Evolutionary conservation across 1,140 invertebrate species (phyloP).

Genomic region (Megathymus violae): DNA sequence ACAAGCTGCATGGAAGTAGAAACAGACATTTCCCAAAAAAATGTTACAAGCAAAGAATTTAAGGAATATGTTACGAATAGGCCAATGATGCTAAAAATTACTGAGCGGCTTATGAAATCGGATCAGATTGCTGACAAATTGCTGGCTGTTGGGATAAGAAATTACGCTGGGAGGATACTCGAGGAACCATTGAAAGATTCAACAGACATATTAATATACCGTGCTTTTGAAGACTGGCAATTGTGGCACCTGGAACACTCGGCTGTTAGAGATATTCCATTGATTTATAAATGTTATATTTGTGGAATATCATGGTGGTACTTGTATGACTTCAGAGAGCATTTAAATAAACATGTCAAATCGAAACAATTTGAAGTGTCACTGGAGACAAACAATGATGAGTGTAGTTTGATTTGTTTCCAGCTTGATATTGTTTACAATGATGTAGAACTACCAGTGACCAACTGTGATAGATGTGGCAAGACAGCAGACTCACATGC

Average conservation of each 20-base stretch:
- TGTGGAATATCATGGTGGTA: slow-evolving; percentile 47
- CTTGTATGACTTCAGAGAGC: slow-evolving; percentile 40
- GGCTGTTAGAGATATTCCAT: slow-evolving; percentile 20
- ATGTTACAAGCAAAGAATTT: slow-evolving; percentile 15
- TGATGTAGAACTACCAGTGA: not conserved
- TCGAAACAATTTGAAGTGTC: slow-evolving; percentile 1
- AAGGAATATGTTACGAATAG: slow-evolving; percentile 2
- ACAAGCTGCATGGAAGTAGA: too few relatives aligned
- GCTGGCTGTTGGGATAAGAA: slow-evolving; percentile 22
- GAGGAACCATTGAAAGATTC: not conserved
- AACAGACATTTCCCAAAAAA: not conserved
- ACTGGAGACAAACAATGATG: slow-evolving; percentile 19
- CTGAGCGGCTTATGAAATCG: not conserved
- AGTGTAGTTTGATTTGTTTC: slow-evolving; percentile 35
- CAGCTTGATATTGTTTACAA: not conserved
- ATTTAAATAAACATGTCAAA: slow-evolving; percentile 32
- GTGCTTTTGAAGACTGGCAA: slow-evolving; percentile 31
- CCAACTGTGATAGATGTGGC: slow-evolving; percentile 39
- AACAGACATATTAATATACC: slow-evolving; percentile 18
- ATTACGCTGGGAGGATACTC: slow-evolving; percentile 15
- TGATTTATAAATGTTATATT: slow-evolving; percentile 49
- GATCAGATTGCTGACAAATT: slow-evolving; percentile 17
- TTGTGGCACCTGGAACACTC: slow-evolving; percentile 23
- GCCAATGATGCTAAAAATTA: not conserved
- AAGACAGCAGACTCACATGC: not conserved